Conservation (phyloP, 2,113 vertebrate genomes). For the Abramis brama region DNA sequence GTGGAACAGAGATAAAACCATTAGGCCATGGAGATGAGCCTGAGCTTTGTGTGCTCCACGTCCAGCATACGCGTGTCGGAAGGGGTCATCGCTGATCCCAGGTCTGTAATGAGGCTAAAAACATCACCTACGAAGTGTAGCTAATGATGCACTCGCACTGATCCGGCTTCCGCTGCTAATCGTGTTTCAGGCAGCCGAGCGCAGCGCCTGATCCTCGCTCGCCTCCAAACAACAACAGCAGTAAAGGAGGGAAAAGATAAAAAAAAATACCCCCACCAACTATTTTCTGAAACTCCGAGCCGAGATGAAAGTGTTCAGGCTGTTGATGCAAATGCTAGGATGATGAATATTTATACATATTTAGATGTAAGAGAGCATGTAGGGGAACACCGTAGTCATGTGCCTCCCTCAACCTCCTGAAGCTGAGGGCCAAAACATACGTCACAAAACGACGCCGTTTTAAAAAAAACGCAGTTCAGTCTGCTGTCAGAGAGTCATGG, state of each 20-base stretch:
- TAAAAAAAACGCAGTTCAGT: conserved; percentile 40
- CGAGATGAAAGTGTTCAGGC: conserved; percentile 66
- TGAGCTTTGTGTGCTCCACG: conserved; percentile 1
- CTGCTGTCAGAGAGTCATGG: conserved; percentile 48
- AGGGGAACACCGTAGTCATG: conserved; percentile 62
- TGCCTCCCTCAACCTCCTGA: conserved; percentile 51
- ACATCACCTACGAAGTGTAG: conserved; percentile 43
- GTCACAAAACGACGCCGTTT: background rate
- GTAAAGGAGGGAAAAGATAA: background rate
- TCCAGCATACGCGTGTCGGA: background rate
- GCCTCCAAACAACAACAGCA: conserved; percentile 34
- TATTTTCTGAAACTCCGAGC: conserved; percentile 63
- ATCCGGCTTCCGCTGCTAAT: conserved; percentile 40
- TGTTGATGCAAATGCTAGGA: conserved; percentile 64
- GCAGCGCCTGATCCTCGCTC: conserved; percentile 22
- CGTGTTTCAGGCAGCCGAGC: conserved; percentile 39
- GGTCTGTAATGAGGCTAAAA: conserved; percentile 45
- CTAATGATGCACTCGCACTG: conserved; percentile 30
- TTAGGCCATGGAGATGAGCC: conserved; percentile 25
- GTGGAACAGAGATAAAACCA: conserved; percentile 37
- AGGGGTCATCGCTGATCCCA: conserved; percentile 18
- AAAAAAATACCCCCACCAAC: conserved; percentile 47
- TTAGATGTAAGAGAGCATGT: conserved; percentile 51
- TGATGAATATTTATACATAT: conserved; percentile 73
- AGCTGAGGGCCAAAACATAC: conserved; percentile 25